Base-by-base conservation (phyloP, 2,888 invertebrate genomes). In the Argyresthia goedartella region DNA sequence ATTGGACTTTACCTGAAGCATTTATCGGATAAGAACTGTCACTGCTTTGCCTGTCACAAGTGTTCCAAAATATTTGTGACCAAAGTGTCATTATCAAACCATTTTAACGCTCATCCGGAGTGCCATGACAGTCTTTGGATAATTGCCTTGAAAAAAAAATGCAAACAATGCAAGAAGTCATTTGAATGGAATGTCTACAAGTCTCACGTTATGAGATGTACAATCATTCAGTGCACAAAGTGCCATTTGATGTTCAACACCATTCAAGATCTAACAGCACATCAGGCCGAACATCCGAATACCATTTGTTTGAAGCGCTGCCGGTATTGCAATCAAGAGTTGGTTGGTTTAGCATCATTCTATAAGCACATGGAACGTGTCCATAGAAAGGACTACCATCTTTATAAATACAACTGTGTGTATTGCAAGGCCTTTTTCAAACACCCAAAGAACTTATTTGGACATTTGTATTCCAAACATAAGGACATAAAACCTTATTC, bases 371-470 rank as follows among this genome's bases (percentile, higher is more conserved):
- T 84, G 0, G 57, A 69, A 10, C 53, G 76, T 10, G 48, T 64
- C 0, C 85, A 85, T 11, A 60, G 61, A 43, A 53, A 55, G 0
- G 59, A 70, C 0, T 55, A 72, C 0, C 73, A 73, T 34, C 54
- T 76, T 0, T 86, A 81, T 55, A 86, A 81, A 63, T 86, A 86
- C 50, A 55, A 58, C 4, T 86, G 85, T 36, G 54, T 64, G 0
- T 60, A 71, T 11, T 86, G 85, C 11, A 57, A 71, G 0, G 56
- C 54, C 0, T 57, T 69, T 0, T 86, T 70, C 25, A 74, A 73
- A 45, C 85, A 85, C 58, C 85, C 85, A 0, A 72, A 78, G 51
- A 65, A 66, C 4, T 52, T 86, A 1, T 84, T 86, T 14, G 72
- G 60, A 0, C 85, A 86, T 59, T 84, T 71, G 51, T 76, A 61